Base-by-base conservation (phyloP, 2,113 vertebrate genomes). In the Prunella fulvescens region DNA sequence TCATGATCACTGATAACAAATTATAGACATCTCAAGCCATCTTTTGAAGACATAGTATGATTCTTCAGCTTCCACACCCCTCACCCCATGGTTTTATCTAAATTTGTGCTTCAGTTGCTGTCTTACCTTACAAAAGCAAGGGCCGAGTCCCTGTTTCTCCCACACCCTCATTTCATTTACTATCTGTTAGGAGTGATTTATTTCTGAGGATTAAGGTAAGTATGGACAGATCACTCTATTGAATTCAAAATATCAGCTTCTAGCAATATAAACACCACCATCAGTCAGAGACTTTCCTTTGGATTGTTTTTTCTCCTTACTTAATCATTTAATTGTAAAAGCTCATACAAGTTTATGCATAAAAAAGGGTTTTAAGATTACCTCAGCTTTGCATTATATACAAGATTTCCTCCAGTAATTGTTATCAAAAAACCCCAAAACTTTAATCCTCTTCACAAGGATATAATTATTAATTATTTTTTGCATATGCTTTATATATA, bases 391-490 rank as follows among this genome's bases (percentile, higher is more conserved):
- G 44, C 25, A 85, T 93, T 60, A 76, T n/a, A 57, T 50, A 89
- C 25, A 90, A 76, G 53, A 91, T 62, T 77, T 79, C 33, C 54
- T 81, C 53, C 85, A 93, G 66, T 92, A 94, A 92, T 65, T 48
- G 45, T 80, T 94, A 88, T 37, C 40, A 92, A 95, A 87, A 94
- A 47, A 2, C 0, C 18, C 8, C 33, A 93, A 62, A 56, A 9
- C 31, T 93, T 70, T 65, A 95, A 58, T 74, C 33, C 12, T 90
- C 14, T 79, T 90, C 91, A 61, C 81, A 77, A 19, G 42, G 45
- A 88, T 86, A 91, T 42, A 78, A 37, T 80, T 96, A 82, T 66
- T 95, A 95, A 95, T 96, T 95, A 90, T 94, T 96, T 95, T 93
- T 76, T 95, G 39, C 78, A 66, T 93, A 81, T 90, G 50, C 31